A percentile compares a stretch with the other conserved stretches of the same genome.
These are phyloP conservation scores for Drosophila infuscata DNA, from an alignment of 2,888 invertebrate species.

Conservation along the genomic window DNA sequence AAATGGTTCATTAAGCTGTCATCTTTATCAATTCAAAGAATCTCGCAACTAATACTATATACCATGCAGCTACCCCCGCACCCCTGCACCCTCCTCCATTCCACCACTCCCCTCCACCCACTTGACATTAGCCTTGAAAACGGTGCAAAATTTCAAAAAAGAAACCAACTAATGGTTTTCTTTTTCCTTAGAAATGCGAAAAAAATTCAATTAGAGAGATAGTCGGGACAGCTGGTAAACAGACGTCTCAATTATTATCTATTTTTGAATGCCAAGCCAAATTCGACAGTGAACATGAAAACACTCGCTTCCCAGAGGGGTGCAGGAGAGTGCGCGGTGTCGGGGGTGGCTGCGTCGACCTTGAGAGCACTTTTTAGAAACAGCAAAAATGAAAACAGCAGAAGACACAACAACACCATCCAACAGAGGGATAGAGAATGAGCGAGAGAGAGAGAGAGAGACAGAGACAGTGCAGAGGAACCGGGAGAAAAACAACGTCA, in stretches of 20 bases:
- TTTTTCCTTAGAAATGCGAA: slow-evolving; percentile 17
- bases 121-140: slow-evolving; percentile 63
- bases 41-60: background rate
- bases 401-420: background rate
- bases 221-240: slow-evolving; percentile 65
- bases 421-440: background rate
- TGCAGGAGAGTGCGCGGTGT: no score
- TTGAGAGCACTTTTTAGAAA: slow-evolving; percentile 44
- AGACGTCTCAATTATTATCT: slow-evolving; percentile 39
- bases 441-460: slow-evolving; percentile 4
- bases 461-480: background rate
- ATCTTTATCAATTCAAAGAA: slow-evolving; percentile 4
- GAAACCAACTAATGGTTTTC: no score
- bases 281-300: slow-evolving; percentile 72
- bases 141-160: slow-evolving; percentile 22
- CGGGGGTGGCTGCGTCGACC: slow-evolving; percentile 30
- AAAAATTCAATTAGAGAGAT: slow-evolving; percentile 66
- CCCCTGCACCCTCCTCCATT: background rate
- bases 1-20: background rate
- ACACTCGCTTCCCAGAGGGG: background rate
- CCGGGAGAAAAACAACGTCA: slow-evolving; percentile 34
- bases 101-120: no score
- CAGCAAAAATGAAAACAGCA: slow-evolving; percentile 20
- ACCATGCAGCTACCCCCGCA: background rate
- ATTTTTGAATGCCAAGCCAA: slow-evolving; percentile 78